Evolutionary conservation across 2,888 invertebrate species (phyloP).

Genomic region (Glaucopsyche alexis): DNA sequence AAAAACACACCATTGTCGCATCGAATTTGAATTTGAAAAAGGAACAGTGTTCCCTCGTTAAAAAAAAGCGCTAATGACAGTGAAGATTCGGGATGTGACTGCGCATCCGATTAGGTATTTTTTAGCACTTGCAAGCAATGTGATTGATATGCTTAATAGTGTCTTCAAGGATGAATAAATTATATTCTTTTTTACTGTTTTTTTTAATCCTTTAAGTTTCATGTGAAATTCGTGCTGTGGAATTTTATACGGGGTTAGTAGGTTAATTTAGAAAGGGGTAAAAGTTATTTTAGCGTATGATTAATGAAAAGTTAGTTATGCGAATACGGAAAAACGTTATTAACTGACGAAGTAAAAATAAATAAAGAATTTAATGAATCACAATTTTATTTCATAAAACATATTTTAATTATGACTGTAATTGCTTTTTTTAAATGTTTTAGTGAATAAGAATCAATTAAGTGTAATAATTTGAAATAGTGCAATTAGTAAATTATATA

Average conservation of each 20-base stretch:
- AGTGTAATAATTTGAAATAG: too few relatives aligned
- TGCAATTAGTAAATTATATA: too few relatives aligned
- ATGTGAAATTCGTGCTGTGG: constrained; percentile 60
- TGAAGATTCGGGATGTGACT: constrained; percentile 63
- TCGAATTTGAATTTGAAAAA: constrained; percentile 63
- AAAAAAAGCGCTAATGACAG: constrained; percentile 74
- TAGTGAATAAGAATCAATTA: too few relatives aligned
- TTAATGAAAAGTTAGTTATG: constrained; percentile 19
- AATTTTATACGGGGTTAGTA: constrained; percentile 35
- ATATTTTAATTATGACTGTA: background rate
- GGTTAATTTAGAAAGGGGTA: constrained; percentile 25
- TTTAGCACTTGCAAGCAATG: constrained; percentile 64
- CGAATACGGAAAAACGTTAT: background rate
- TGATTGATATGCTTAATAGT: constrained; percentile 77
- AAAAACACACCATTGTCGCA: constrained; percentile 68
- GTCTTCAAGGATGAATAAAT: constrained; percentile 64
- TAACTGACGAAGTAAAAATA: background rate
- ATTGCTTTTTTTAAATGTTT: too few relatives aligned
- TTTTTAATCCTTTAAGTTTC: constrained; percentile 47
- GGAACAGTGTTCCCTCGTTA: constrained; percentile 48
- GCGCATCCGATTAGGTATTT: constrained; percentile 71
- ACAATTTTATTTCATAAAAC: background rate
- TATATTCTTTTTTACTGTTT: constrained; percentile 51
- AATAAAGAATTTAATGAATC: too few relatives aligned
- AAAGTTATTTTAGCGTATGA: constrained; percentile 17